Conservation (phyloP, 2,113 vertebrate species). For the Callocephalon fimbriatum region DNA sequence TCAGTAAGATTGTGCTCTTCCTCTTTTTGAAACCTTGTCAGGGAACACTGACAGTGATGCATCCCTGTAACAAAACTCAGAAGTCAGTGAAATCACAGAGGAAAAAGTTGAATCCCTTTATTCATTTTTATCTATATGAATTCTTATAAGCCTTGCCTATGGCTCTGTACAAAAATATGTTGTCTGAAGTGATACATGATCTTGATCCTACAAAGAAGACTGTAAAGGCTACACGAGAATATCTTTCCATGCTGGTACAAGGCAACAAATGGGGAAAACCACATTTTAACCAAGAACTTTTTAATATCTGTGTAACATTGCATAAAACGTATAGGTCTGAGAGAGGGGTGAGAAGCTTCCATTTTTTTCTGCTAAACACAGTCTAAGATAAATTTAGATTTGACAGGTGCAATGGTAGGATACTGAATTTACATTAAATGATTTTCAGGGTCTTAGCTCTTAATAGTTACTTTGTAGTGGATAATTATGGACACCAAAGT, state of each 20-base stretch:
- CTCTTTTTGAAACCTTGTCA: neutral
- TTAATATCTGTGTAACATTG: neutral
- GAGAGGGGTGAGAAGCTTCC: neutral
- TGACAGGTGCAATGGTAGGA: neutral
- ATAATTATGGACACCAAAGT: neutral
- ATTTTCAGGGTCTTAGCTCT: neutral
- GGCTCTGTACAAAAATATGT: neutral
- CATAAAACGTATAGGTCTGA: neutral
- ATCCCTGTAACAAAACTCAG: neutral
- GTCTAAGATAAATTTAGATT: neutral
- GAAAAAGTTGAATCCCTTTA: neutral
- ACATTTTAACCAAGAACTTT: neutral
- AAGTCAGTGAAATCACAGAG: neutral
- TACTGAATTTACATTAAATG: neutral
- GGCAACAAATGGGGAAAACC: neutral
- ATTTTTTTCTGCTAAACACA: neutral
- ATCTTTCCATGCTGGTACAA: neutral
- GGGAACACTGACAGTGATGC: neutral
- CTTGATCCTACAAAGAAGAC: neutral
- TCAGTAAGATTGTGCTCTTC: neutral
- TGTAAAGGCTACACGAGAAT: neutral
- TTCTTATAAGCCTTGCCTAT: neutral
- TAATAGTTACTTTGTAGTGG: neutral
- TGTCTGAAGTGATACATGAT: neutral
- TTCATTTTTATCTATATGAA: neutral